Evolutionary conservation across 2,888 invertebrate species (phyloP).

Genomic region (Timandra comae): DNA sequence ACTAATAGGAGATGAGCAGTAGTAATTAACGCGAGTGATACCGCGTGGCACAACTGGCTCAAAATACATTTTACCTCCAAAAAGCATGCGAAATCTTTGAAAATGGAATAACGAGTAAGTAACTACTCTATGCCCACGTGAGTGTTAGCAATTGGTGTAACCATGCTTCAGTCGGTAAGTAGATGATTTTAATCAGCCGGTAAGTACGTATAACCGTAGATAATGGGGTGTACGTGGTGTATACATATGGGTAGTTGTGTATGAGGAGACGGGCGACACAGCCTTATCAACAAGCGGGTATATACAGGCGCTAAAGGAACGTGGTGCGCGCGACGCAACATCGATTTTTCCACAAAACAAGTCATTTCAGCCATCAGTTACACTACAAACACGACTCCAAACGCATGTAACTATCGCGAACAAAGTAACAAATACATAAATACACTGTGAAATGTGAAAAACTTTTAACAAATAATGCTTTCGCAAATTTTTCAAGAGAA

Average conservation of each 20-base stretch:
- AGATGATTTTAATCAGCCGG: slow-evolving; percentile 18
- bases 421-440: slow-evolving; percentile 23
- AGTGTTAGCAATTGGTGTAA: too few species aligned
- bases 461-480: slow-evolving; percentile 53
- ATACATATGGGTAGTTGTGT: slow-evolving; percentile 10
- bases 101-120: too few species aligned
- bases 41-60: too few species aligned
- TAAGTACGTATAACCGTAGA: slow-evolving; percentile 5
- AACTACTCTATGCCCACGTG: too few species aligned
- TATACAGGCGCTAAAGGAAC: slow-evolving; percentile 15
- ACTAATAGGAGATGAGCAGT: too few species aligned
- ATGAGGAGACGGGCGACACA: slow-evolving; percentile 27
- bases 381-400: slow-evolving; percentile 58
- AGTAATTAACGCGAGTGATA: too few species aligned
- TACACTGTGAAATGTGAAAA: slow-evolving; percentile 45
- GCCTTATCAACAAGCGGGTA: slow-evolving; percentile 53
- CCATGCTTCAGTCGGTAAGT: too few species aligned
- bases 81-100: too few species aligned
- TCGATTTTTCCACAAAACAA: slow-evolving; percentile 72
- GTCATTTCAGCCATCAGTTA: slow-evolving; percentile 56
- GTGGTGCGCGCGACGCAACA: slow-evolving; percentile 64
- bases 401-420: slow-evolving; percentile 31
- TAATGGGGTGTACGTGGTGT: slow-evolving; percentile 1
- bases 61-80: too few species aligned
- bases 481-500: slow-evolving; percentile 34